Evolutionary conservation across 2,797 vertebrate species (phyloP).

Genomic region (Avahi laniger): DNA sequence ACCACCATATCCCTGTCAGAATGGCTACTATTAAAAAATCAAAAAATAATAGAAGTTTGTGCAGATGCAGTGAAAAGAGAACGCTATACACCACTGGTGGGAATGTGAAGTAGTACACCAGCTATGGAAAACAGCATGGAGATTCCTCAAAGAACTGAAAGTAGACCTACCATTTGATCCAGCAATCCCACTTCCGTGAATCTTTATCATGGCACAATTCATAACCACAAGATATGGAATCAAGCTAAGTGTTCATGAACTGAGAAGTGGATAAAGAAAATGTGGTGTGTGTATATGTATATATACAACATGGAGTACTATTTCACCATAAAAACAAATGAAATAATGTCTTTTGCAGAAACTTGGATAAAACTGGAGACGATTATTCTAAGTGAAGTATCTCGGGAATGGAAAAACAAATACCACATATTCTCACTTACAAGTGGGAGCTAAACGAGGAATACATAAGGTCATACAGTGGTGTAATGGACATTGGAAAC

Average conservation of each 20-base stretch:
- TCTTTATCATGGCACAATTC: background rate
- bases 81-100: no score
- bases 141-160: background rate
- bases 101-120: background rate
- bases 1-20: no score
- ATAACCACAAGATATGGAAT: background rate
- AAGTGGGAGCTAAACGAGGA: background rate
- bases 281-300: background rate
- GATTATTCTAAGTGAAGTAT: background rate
- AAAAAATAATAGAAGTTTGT: no score
- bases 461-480: background rate
- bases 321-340: background rate
- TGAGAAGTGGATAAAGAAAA: background rate
- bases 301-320: background rate
- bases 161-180: background rate
- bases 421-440: background rate
- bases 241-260: background rate
- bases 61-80: no score
- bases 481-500: background rate
- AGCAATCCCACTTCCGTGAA: background rate
- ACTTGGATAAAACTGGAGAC: background rate
- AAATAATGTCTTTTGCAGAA: background rate
- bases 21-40: no score
- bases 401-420: background rate
- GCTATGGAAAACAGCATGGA: background rate